These are phyloP conservation scores for Tetheella fluctuosa DNA, from an alignment of 2,888 invertebrate species.

Conservation along the genomic window DNA sequence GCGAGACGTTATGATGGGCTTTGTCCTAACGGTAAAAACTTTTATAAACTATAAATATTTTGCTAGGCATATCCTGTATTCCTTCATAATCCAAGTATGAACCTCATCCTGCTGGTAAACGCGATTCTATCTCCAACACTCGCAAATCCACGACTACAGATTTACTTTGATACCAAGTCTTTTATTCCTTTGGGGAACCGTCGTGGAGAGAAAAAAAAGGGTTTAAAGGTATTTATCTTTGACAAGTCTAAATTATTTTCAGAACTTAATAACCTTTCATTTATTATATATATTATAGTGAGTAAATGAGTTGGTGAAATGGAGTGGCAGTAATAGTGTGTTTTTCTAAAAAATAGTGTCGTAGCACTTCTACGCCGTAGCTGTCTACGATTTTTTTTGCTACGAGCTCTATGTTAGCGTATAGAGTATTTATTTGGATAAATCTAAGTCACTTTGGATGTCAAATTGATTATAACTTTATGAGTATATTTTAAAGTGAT, in stretches of 20 bases:
- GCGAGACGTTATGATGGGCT: no score
- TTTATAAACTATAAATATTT: no score
- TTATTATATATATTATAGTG: no score
- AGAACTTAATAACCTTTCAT: no score
- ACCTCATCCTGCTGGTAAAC: slow-evolving; percentile 27
- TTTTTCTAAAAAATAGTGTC: background rate
- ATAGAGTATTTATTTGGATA: background rate
- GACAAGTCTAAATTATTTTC: no score
- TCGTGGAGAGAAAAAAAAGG: background rate
- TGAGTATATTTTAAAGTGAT: no score
- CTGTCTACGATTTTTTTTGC: background rate
- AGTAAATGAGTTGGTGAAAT: no score
- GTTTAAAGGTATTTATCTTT: no score
- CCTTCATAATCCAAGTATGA: background rate
- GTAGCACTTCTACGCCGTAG: slow-evolving; percentile 1
- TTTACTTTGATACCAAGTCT: slow-evolving; percentile 30
- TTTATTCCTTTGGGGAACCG: slow-evolving; percentile 15
- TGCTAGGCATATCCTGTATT: background rate
- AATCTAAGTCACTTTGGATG: background rate
- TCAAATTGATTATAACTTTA: no score
- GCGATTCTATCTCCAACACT: slow-evolving; percentile 32
- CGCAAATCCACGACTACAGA: slow-evolving; percentile 20
- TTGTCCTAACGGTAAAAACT: no score
- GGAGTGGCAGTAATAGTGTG: no score
- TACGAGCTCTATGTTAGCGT: background rate